Conservation (phyloP, 1,140 invertebrate genomes). For the Hydropsyche tenuis region DNA sequence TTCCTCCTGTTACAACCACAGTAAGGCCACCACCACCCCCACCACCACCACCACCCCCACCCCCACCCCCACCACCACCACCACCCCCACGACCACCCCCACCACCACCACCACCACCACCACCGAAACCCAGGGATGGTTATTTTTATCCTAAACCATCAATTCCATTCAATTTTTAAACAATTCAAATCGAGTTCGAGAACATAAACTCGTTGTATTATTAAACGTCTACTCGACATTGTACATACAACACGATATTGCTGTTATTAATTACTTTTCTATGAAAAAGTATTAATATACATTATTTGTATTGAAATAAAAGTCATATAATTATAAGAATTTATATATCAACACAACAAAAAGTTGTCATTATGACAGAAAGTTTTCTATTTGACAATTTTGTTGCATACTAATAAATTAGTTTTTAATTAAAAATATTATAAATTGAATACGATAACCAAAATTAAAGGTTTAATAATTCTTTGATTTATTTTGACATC, state of each 20-base stretch:
- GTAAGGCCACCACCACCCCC: constrained; percentile 6
- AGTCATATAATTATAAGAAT: background rate
- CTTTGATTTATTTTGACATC: too few relatives aligned
- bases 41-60: constrained; percentile 33
- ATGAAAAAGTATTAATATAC: constrained; percentile 36
- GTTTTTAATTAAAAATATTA: too few relatives aligned
- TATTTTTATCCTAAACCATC: constrained; percentile 61
- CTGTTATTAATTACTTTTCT: constrained; percentile 29
- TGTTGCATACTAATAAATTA: too few relatives aligned
- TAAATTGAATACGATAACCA: too few relatives aligned
- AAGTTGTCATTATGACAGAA: too few relatives aligned
- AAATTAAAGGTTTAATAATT: too few relatives aligned
- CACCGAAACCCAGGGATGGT: constrained; percentile 49
- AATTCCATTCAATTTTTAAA: constrained; percentile 57
- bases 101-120: constrained; percentile 38
- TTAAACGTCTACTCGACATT: background rate
- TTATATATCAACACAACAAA: background rate
- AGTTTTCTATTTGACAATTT: too few relatives aligned
- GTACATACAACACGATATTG: constrained; percentile 1
- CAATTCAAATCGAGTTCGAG: background rate
- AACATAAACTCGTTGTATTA: background rate
- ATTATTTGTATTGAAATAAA: background rate
- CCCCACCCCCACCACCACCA: constrained; percentile 41
- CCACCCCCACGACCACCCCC: constrained; percentile 33
- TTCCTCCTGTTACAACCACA: constrained; percentile 31